These are phyloP conservation scores for Rotaria magnacalcarata DNA, from an alignment of 2,888 invertebrate genomes.

Conservation along the genomic window DNA sequence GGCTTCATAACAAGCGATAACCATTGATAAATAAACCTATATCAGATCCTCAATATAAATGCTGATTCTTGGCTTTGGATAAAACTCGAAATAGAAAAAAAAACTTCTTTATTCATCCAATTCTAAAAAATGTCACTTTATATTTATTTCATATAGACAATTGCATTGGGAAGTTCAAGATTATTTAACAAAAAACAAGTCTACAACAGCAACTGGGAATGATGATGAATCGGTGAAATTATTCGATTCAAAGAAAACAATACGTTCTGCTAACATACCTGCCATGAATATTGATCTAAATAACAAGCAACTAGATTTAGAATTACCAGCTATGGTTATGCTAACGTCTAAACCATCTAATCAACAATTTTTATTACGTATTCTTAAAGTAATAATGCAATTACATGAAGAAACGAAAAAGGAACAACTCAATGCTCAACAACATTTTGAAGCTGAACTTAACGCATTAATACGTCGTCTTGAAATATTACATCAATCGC, in stretches of 20 bases:
- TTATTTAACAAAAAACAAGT: slow-evolving; percentile 1
- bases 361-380: slow-evolving; percentile 76
- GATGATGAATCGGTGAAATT: background rate
- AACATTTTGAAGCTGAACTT: background rate
- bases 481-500: slow-evolving; percentile 13
- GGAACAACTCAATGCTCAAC: slow-evolving; percentile 7
- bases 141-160: background rate
- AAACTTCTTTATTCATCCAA: too few relatives aligned
- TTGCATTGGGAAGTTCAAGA: slow-evolving; percentile 3
- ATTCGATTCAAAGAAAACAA: background rate
- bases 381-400: slow-evolving; percentile 76
- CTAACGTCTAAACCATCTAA: slow-evolving; percentile 76
- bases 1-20: too few relatives aligned
- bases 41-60: too few relatives aligned
- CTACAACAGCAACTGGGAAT: background rate
- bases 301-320: slow-evolving; percentile 66
- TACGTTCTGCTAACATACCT: too few relatives aligned
- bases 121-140: too few relatives aligned
- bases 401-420: slow-evolving; percentile 66
- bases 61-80: too few relatives aligned
- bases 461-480: background rate
- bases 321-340: slow-evolving; percentile 75
- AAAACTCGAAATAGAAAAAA: too few relatives aligned
- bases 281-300: background rate
- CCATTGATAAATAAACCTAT: too few relatives aligned